Evolutionary conservation across 2,888 invertebrate genomes (phyloP), one percentile per base, ranked within the genome.

Genomic region (Lissocephala sabroskyi): DNA sequence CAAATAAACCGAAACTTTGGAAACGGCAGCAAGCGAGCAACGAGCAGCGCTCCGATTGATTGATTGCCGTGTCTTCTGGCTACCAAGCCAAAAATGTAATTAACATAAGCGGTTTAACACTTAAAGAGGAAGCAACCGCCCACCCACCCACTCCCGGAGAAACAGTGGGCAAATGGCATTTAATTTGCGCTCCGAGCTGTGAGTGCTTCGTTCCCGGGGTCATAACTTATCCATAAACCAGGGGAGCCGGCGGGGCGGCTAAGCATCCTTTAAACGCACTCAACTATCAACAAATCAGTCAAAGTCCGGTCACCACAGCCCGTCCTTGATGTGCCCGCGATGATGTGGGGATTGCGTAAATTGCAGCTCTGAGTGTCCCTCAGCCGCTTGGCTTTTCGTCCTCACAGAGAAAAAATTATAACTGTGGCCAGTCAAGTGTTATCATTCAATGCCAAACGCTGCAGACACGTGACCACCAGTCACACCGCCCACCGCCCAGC

Each of bases 381-480:
- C 14, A 10, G 6, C 16, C 14, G 14, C 33, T 14, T 11, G 9
- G 33, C 10, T 23, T 23, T 23, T 46, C 4, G 33, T 61, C 59
- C 45, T 32, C 23, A 3, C 23, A 23, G 49, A 19, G 40, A 60
- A 57, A 66, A 66, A 56, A 57, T 70, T 57, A 75, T 67, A 67
- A 63, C 71, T 56, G 52, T 66, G 63, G 42, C 51, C 71, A 77
- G 54, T 71, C 77, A 77, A 74, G 63, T 74, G 75, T 68, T 71
- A 70, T 57, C 49, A 30, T 7, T 39, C 39, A 36, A 17, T 28
- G 17, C 40, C 44, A 18, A 14, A 33, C 23, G 26, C 18, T 57
- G 47, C 53, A 53, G 59, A 53, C 59, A 58, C 59, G 53, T 58
- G 58, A 59, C 46, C 47, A 53, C 47, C 53, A 40, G 3, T 17